phyloP scores from a whole-genome alignment of 2,888 invertebrate species.

The Sinohyriopsis cumingii region DNA sequence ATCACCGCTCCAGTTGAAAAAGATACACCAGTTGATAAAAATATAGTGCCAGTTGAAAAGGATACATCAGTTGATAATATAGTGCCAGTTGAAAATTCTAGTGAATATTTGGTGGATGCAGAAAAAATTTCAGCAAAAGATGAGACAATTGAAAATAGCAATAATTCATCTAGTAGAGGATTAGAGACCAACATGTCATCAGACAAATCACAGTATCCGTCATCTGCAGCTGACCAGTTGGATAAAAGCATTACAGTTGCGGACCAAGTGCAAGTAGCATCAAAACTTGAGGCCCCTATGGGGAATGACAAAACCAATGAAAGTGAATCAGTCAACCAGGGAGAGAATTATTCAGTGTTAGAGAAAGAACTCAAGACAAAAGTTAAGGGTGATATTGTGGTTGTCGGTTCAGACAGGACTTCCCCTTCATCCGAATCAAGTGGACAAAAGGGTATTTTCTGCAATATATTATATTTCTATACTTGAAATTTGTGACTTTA shows the following conservation, averaged over 20 bases:
- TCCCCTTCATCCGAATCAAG: constrained; percentile 57
- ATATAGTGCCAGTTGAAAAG: neutral
- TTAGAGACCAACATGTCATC: too few relatives aligned
- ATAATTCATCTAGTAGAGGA: too few relatives aligned
- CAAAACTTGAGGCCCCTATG: constrained; percentile 79
- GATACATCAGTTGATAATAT: neutral
- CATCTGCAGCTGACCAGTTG: too few relatives aligned
- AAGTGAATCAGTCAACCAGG: too few relatives aligned
- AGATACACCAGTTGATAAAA: neutral
- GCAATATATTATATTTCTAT: neutral
- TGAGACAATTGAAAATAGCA: neutral
- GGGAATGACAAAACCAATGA: neutral
- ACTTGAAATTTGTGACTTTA: neutral
- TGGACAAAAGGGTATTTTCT: constrained; percentile 48
- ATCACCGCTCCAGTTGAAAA: neutral
- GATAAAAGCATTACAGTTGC: constrained; percentile 8
- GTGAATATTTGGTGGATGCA: neutral
- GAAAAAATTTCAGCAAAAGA: constrained; percentile 1
- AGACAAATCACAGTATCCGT: too few relatives aligned
- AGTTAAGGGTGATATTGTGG: constrained; percentile 64
- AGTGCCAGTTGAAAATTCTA: neutral
- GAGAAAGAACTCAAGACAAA: constrained; percentile 51
- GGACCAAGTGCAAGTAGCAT: constrained; percentile 71
- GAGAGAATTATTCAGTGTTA: constrained; percentile 27
- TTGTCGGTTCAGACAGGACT: constrained; percentile 60